These are phyloP conservation scores for Hyperopisus bebe DNA, from an alignment of 2,113 vertebrate genomes.

Conservation along the genomic window DNA sequence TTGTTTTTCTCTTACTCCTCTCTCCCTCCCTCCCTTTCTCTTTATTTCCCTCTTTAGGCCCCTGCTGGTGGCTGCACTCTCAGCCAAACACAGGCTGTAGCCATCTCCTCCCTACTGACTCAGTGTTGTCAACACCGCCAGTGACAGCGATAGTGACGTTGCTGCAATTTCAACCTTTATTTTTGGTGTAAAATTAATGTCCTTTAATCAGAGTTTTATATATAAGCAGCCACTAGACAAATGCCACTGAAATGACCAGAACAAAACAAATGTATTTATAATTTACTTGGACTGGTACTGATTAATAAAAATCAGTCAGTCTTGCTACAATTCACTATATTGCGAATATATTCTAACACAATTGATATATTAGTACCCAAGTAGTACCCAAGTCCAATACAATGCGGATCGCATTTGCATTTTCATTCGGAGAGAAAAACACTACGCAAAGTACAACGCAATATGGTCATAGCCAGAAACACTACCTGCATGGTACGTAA, in stretches of 20 bases:
- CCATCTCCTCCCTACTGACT: background rate
- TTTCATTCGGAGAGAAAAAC: background rate
- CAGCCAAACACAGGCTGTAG: background rate
- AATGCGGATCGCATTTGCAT: background rate
- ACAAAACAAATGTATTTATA: background rate
- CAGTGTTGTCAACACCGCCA: background rate
- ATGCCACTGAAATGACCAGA: background rate
- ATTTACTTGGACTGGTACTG: background rate
- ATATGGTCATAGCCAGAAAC: background rate
- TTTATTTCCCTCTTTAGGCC: background rate
- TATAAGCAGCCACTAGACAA: background rate
- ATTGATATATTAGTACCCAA: background rate
- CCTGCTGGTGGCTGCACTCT: background rate
- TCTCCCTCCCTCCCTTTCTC: slow-evolving; percentile 11
- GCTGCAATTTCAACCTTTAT: background rate
- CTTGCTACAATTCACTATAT: too few relatives aligned
- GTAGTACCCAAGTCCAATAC: background rate
- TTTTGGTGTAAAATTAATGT: background rate
- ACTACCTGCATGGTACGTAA: background rate
- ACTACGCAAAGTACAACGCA: background rate
- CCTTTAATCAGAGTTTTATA: background rate
- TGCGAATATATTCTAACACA: background rate
- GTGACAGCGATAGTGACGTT: background rate
- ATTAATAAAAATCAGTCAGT: background rate
- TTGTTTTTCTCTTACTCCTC: slow-evolving; percentile 33